A percentile compares a stretch with the other conserved stretches of the same genome.
phyloP scores from a whole-genome alignment of 2,113 vertebrate species.

The Sitta europaea region DNA sequence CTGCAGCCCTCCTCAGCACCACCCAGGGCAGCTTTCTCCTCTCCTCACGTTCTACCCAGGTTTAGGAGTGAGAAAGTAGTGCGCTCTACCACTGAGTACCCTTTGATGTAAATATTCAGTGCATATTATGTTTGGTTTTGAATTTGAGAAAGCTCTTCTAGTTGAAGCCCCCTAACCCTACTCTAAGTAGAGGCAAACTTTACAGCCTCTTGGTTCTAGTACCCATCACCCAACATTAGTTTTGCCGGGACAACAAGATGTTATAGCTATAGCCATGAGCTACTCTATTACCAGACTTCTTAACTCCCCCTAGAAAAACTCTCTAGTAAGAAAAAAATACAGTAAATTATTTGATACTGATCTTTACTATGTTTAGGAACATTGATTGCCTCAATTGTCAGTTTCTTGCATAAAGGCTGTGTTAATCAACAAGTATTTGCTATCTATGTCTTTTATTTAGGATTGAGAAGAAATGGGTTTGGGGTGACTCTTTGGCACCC shows the following conservation, averaged over 20 bases:
- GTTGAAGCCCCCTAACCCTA: neutral
- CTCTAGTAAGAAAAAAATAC: neutral
- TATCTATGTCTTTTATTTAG: neutral
- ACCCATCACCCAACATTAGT: neutral
- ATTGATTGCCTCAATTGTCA: neutral
- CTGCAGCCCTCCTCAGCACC: too few species aligned
- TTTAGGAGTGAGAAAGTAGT: neutral
- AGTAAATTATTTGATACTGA: neutral
- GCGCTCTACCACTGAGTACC: fast-evolving
- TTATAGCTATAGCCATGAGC: neutral
- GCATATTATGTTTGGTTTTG: neutral
- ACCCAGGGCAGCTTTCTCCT: neutral
- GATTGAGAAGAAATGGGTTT: neutral
- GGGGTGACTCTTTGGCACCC: neutral
- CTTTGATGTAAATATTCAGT: neutral
- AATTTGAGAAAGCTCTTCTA: neutral
- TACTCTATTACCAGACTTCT: neutral
- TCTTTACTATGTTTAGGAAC: neutral
- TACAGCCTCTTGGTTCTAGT: neutral
- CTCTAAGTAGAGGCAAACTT: neutral
- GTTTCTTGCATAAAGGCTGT: neutral
- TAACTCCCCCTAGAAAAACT: neutral
- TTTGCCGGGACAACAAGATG: neutral
- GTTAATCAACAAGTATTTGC: neutral
- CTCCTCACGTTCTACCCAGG: neutral